Percentiles rank a stretch among this genome's conserved stretches.
These are phyloP conservation scores for Malachius bipustulatus DNA, from an alignment of 2,888 invertebrate genomes.

Conservation along the genomic window DNA sequence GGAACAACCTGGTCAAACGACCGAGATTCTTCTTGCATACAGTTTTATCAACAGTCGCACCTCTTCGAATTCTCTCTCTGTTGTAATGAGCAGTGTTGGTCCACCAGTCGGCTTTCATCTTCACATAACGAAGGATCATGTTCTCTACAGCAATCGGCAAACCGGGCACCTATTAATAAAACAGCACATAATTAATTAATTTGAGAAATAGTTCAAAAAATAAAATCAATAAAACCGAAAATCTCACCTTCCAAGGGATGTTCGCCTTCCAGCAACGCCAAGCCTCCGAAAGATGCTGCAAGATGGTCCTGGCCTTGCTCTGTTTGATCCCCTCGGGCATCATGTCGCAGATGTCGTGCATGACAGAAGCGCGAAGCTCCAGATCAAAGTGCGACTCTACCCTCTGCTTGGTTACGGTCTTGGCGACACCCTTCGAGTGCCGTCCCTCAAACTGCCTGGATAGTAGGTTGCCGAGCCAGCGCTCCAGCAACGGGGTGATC, in stretches of 20 bases:
- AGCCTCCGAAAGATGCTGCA: conserved; percentile 97
- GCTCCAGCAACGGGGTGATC: conserved; percentile 91
- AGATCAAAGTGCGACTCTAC: conserved; percentile 99
- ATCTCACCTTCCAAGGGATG: conserved; percentile 92
- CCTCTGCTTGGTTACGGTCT: conserved; percentile 98
- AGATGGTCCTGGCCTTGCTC: conserved; percentile 96
- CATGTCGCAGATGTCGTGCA: conserved; percentile 99
- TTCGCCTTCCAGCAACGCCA: conserved; percentile 99
- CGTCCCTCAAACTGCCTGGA: conserved; percentile 98
- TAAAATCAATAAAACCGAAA: conserved; percentile 4
- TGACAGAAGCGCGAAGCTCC: conserved; percentile 91
- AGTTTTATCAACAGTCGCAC: conserved; percentile 99
- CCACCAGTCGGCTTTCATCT: conserved; percentile 99
- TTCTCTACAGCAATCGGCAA: conserved; percentile 98
- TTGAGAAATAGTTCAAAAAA: no score
- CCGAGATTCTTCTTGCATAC: conserved; percentile 99
- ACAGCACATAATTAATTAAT: no score
- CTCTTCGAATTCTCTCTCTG: conserved; percentile 92
- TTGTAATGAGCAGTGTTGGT: conserved; percentile 99
- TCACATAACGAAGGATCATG: conserved; percentile 98
- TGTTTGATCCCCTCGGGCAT: conserved; percentile 99
- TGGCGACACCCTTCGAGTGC: conserved; percentile 98
- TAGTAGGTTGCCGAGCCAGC: conserved; percentile 98
- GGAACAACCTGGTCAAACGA: conserved; percentile 87
- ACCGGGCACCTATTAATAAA: conserved; percentile 66